phyloP scores from a whole-genome alignment of 2,113 vertebrate genomes.

The Hemiscyllium ocellatum region DNA sequence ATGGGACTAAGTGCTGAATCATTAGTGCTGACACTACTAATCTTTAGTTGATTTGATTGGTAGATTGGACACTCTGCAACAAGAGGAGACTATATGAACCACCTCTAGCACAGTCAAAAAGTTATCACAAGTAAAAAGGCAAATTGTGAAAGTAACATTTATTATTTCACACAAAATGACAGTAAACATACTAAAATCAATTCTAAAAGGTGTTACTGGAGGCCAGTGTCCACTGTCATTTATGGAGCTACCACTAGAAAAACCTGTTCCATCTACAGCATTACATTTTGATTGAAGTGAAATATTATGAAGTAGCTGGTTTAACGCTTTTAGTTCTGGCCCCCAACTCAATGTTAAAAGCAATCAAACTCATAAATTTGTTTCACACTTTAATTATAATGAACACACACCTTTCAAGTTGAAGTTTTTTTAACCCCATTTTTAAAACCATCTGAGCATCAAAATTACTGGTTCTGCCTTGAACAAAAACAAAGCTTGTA shows the following conservation, averaged over 20 bases:
- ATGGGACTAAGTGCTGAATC: neutral
- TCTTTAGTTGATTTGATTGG: neutral
- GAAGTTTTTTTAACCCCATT: neutral
- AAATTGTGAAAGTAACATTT: conserved; percentile 21
- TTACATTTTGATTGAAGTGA: neutral
- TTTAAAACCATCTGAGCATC: neutral
- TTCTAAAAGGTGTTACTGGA: conserved; percentile 51
- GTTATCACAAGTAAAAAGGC: neutral
- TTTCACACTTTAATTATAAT: neutral
- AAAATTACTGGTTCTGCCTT: neutral
- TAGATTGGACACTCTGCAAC: no score
- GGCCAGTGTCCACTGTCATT: neutral
- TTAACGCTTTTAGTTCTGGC: neutral
- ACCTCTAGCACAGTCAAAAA: neutral
- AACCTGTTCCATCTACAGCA: neutral
- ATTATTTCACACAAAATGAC: conserved; percentile 1
- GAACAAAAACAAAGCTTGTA: neutral
- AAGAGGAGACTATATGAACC: neutral
- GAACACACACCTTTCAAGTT: neutral
- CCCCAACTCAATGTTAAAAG: neutral
- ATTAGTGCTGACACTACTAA: neutral
- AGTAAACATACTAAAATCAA: conserved; percentile 66
- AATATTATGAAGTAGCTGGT: neutral
- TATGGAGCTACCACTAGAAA: neutral
- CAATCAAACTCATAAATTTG: neutral